Conservation (phyloP, 2,888 invertebrate genomes). For the Acrobasis suavella region DNA sequence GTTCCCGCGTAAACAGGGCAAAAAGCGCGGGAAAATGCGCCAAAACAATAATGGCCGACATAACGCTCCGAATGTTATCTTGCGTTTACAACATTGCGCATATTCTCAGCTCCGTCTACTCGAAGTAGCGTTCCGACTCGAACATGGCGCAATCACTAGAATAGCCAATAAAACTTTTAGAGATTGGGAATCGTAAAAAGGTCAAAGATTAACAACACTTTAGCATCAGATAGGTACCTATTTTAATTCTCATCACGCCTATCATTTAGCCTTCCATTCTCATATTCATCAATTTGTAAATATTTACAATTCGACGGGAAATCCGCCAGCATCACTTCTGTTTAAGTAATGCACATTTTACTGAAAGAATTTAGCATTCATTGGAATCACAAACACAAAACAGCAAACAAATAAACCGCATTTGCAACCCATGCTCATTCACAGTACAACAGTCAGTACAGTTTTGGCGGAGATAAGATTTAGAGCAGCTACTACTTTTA, state of each 20-base stretch:
- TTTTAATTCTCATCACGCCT: not conserved
- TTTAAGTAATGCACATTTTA: slow-evolving; percentile 56
- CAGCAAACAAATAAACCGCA: slow-evolving; percentile 71
- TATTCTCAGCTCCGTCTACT: slow-evolving; percentile 64
- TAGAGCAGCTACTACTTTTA: not conserved
- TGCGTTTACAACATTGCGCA: slow-evolving; percentile 65
- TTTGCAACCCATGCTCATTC: slow-evolving; percentile 51
- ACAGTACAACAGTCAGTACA: slow-evolving; percentile 38
- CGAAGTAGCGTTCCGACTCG: slow-evolving; percentile 26
- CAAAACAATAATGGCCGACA: slow-evolving; percentile 76
- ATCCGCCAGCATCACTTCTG: slow-evolving; percentile 34
- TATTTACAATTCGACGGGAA: slow-evolving; percentile 33
- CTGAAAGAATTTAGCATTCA: slow-evolving; percentile 60
- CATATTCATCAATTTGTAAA: slow-evolving; percentile 6
- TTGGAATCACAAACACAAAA: slow-evolving; percentile 41
- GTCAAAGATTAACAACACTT: slow-evolving; percentile 4
- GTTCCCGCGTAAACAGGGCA: slow-evolving; percentile 76
- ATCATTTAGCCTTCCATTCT: not conserved
- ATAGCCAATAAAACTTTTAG: slow-evolving; percentile 16
- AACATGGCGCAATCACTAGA: slow-evolving; percentile 27
- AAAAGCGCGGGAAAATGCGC: slow-evolving; percentile 78
- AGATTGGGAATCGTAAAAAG: slow-evolving; percentile 10
- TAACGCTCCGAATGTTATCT: slow-evolving; percentile 79
- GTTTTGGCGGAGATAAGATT: slow-evolving; percentile 36
- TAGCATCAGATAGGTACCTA: not conserved